These are phyloP conservation scores for Crypturellus undulatus DNA, from an alignment of 2,113 vertebrate species.

Conservation along the genomic window DNA sequence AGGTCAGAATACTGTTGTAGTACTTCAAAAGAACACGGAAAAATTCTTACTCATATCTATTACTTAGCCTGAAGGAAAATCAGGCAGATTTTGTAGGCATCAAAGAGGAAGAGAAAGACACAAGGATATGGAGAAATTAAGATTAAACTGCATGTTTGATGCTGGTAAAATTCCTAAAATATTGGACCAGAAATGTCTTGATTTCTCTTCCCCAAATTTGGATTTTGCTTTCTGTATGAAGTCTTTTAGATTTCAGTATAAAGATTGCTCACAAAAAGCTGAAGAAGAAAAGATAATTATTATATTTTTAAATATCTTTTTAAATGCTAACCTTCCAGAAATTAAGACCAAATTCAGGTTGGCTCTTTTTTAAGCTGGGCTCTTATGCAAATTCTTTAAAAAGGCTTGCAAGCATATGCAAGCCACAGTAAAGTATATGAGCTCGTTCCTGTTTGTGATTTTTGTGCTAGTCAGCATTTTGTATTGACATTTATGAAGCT, in stretches of 20 bases:
- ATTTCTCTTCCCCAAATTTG: neutral
- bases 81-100: neutral
- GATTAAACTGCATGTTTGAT: neutral
- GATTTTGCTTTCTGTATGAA: neutral
- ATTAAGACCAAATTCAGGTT: neutral
- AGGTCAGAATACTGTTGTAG: neutral
- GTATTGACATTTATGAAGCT: neutral
- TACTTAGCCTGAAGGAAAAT: neutral
- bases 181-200: neutral
- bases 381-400: neutral
- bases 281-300: neutral
- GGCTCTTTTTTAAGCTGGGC: rapidly evolving
- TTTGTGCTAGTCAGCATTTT: neutral
- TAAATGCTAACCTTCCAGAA: neutral
- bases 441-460: neutral
- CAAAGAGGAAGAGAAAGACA: neutral
- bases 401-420: neutral
- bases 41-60: neutral
- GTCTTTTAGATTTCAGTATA: neutral
- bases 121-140: neutral
- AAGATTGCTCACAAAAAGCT: neutral
- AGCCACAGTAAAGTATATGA: neutral
- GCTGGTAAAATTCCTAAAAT: neutral
- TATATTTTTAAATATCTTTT: neutral
- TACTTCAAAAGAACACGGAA: neutral